Percentiles rank a stretch among this genome's conserved stretches.
phyloP scores from a whole-genome alignment of 1,140 invertebrate species.

The Procambarus virginalis region DNA sequence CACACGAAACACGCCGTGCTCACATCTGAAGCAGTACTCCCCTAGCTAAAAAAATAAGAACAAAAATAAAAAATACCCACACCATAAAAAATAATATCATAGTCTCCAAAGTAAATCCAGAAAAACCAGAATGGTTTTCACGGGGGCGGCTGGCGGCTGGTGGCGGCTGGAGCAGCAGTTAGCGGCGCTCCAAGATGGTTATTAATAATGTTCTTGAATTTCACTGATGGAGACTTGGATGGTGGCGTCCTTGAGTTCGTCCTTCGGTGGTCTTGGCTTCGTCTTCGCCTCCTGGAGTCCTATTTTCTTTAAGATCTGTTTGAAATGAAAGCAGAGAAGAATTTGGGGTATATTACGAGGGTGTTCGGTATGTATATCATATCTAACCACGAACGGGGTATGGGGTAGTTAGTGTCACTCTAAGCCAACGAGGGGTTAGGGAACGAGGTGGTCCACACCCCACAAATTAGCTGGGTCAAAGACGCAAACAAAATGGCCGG shows the following conservation, averaged over 20 bases:
- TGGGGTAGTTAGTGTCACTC: background rate
- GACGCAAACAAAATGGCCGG: conserved; percentile 67
- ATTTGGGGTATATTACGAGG: too few species aligned
- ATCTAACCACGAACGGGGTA: background rate
- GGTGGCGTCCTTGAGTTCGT: conserved; percentile 36
- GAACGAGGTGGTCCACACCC: conserved; percentile 27
- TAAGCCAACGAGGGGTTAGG: background rate
- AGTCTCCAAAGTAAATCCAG: too few species aligned
- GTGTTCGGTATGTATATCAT: too few species aligned
- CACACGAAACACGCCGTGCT: too few species aligned
- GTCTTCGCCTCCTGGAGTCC: background rate
- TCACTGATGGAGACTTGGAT: conserved; percentile 54
- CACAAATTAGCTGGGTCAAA: conserved; percentile 66
- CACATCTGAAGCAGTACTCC: too few species aligned
- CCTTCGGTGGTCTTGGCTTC: background rate
- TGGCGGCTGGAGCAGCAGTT: background rate
- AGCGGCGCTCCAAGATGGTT: background rate
- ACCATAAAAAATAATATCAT: too few species aligned
- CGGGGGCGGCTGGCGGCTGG: background rate
- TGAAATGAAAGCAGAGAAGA: too few species aligned
- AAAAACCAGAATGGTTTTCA: too few species aligned
- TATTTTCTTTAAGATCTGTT: too few species aligned
- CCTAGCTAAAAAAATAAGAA: too few species aligned
- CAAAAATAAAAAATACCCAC: too few species aligned
- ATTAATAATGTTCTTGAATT: conserved; percentile 65